phyloP scores from a whole-genome alignment of 2,113 vertebrate species.

The Scortum barcoo region DNA sequence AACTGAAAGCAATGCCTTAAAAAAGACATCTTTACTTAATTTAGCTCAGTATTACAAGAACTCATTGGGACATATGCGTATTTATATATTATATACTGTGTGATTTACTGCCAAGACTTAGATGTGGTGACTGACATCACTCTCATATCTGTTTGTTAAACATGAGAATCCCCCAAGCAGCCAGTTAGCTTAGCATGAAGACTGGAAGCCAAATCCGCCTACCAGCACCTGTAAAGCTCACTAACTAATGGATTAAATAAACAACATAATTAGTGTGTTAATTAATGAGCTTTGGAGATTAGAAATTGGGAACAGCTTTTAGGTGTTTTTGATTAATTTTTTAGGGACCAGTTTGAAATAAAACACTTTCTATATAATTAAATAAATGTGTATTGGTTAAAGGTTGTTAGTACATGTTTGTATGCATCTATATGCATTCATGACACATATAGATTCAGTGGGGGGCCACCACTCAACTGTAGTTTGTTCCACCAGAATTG shows the following conservation, averaged over 20 bases:
- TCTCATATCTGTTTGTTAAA: not conserved
- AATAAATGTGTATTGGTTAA: not conserved
- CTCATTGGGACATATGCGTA: too few species aligned
- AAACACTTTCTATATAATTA: not conserved
- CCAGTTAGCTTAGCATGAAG: not conserved
- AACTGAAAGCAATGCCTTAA: not conserved
- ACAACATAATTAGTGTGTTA: not conserved
- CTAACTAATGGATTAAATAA: not conserved
- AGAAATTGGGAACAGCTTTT: not conserved
- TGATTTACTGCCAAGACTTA: too few species aligned
- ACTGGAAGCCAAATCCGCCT: not conserved
- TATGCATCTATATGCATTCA: not conserved
- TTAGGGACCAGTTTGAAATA: not conserved
- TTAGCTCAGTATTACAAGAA: not conserved
- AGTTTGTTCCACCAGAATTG: not conserved
- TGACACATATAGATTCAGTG: too few species aligned
- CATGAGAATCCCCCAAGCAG: not conserved
- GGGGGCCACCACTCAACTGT: not conserved
- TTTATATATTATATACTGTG: too few species aligned
- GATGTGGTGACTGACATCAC: too few species aligned
- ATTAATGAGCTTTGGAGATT: not conserved
- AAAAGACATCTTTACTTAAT: not conserved
- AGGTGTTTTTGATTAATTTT: not conserved
- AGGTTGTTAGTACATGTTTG: not conserved
- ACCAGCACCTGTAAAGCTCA: not conserved